Conservation (phyloP, 2,888 invertebrate genomes). For the Eupithecia subfuscata region DNA sequence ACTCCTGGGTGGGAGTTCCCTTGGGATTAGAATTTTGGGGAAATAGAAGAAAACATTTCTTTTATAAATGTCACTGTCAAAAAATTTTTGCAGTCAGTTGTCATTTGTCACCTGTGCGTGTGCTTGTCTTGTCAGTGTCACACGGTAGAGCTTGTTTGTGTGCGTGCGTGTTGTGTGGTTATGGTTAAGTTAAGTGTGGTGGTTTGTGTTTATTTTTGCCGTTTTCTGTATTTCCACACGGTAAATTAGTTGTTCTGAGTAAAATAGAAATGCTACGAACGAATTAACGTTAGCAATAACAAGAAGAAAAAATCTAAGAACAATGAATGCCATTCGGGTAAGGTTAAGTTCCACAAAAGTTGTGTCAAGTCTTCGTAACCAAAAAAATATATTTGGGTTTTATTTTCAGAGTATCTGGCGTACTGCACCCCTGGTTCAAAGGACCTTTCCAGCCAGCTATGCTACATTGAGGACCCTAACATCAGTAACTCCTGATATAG, state of each 20-base stretch:
- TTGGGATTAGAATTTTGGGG: too few species aligned
- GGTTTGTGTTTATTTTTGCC: not conserved
- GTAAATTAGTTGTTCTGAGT: not conserved
- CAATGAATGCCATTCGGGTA: constrained; percentile 61
- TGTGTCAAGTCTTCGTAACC: not conserved
- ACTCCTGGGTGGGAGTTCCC: too few species aligned
- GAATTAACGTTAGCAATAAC: not conserved
- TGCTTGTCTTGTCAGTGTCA: too few species aligned
- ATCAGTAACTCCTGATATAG: constrained; percentile 46
- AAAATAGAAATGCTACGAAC: not conserved
- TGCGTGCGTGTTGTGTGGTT: too few species aligned
- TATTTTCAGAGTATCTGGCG: constrained; percentile 65
- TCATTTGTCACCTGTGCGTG: too few species aligned
- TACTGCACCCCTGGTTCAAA: constrained; percentile 55
- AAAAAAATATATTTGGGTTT: not conserved
- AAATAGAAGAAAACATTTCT: too few species aligned
- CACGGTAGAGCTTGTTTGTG: too few species aligned
- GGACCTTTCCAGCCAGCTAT: constrained; percentile 49
- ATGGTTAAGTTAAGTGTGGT: too few species aligned
- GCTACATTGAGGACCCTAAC: constrained; percentile 56
- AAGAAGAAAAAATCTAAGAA: constrained; percentile 20
- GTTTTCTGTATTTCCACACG: not conserved
- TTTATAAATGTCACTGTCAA: too few species aligned
- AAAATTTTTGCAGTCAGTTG: too few species aligned
- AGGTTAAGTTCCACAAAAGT: constrained; percentile 43